Conservation (phyloP, 2,888 invertebrate genomes). For the Hydraecia micacea region DNA sequence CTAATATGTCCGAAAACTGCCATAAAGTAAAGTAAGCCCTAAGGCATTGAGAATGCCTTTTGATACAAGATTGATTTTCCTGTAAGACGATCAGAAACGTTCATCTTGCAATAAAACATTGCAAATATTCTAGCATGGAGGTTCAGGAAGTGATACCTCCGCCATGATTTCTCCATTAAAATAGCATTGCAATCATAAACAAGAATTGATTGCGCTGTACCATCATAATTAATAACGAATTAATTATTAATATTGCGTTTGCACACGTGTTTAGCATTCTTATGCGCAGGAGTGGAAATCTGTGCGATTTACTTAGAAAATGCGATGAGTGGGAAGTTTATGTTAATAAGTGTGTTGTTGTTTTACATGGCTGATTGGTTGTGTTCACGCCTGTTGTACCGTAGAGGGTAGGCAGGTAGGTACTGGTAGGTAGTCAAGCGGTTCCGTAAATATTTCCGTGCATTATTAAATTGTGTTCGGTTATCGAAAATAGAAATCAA, state of each 20-base stretch:
- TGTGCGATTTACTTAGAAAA: slow-evolving; percentile 47
- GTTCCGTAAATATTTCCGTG: background rate
- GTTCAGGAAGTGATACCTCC: slow-evolving; percentile 10
- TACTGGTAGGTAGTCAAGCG: background rate
- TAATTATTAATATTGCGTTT: slow-evolving; percentile 28
- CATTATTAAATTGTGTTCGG: background rate
- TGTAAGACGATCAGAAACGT: slow-evolving; percentile 1
- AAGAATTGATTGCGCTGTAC: slow-evolving; percentile 41
- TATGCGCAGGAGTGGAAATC: slow-evolving; percentile 54
- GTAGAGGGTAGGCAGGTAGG: background rate
- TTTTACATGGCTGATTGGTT: slow-evolving; percentile 21
- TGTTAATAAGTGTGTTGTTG: slow-evolving; percentile 22
- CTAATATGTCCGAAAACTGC: background rate
- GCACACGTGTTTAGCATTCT: slow-evolving; percentile 43
- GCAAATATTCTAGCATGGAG: background rate
- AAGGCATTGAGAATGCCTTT: background rate
- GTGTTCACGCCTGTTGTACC: background rate
- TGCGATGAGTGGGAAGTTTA: slow-evolving; percentile 29
- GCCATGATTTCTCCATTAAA: slow-evolving; percentile 24
- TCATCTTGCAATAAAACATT: slow-evolving; percentile 19
- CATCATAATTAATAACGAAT: slow-evolving; percentile 25
- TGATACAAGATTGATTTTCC: background rate
- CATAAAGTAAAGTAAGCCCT: background rate
- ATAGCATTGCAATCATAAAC: slow-evolving; percentile 13
- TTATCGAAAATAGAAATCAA: background rate